Base-by-base conservation (phyloP, 2,888 invertebrate genomes). In the Scotopteryx bipunctaria region DNA sequence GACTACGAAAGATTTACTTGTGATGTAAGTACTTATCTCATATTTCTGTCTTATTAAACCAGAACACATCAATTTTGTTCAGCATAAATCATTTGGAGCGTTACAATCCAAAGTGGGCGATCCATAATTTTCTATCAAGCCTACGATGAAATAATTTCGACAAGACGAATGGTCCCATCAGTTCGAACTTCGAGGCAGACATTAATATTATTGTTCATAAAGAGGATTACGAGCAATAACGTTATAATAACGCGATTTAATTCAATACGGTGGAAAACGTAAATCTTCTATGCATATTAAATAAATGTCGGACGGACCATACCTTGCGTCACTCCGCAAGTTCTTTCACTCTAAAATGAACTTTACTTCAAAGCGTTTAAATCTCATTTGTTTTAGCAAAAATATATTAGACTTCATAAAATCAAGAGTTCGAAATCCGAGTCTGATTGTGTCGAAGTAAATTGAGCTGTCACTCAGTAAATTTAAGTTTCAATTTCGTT, bases 281-380 rank as follows among this genome's bases (percentile, higher is more conserved):
- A 86, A 88, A 88, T 87, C 86, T 86, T 83, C 78, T 73, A 80
- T 78, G 81, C 82, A 81, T 87, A 86, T 88, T 86, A 86, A 88
- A 86, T 85, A 80, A 85, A 83, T 72, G 85, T 82, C 80, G 64
- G 79, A 63, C 64, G 68, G 74, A 68, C 74, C 77, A 78, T 72
- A 76, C 69, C 41, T n/a, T 41, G 41, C 19, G 21, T 9, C 17
- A 42, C 31, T 21, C 41, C 14, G 11, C 5, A 8, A 37, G n/a
- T n/a, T n/a, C 23, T 25, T 25, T 9, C 4, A 31, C 21, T n/a
- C 21, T 19, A 19, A 31, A 32, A 42, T 31, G 21, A 14, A 11
- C 29, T 9, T 42, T 21, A 42, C 5, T n/a, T n/a, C n/a, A n/a
- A n/a, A n/a, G n/a, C n/a, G n/a, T n/a, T n/a, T n/a, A n/a, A n/a